These are phyloP conservation scores for Porites lutea DNA, from an alignment of 64 coral and sea anemone genomes.

Conservation along the genomic window DNA sequence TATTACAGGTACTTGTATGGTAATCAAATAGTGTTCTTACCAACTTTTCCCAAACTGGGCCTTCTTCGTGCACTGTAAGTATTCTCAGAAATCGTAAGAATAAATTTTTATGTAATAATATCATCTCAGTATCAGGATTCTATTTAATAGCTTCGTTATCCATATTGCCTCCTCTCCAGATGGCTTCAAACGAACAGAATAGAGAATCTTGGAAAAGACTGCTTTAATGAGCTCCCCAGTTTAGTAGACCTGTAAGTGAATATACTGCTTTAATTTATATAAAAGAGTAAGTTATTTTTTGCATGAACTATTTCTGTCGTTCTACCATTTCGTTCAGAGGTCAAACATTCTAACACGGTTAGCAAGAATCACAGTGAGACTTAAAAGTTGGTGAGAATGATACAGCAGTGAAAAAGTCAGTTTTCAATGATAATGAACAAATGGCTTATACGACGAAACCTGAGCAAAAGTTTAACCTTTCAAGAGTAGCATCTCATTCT, in stretches of 20 bases:
- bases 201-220: slow-evolving; percentile 85
- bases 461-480: no score
- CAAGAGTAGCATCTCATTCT: no score
- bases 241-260: slow-evolving; percentile 77
- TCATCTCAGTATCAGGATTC: no score
- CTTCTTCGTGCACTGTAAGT: slow-evolving; percentile 43
- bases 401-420: no score
- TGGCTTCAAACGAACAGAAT: slow-evolving; percentile 64
- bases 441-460: no score
- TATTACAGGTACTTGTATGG: slow-evolving; percentile 28
- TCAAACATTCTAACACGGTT: neutral
- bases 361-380: no score
- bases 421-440: no score
- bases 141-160: no score
- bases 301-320: neutral
- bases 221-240: slow-evolving; percentile 63
- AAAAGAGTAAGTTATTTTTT: neutral
- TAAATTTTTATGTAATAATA: neutral
- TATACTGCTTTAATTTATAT: neutral
- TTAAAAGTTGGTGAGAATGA: no score
- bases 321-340: neutral
- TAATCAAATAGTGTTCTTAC: slow-evolving; percentile 51
- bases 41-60: slow-evolving; percentile 51
- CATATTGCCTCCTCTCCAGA: slow-evolving; percentile 6
- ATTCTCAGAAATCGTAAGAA: neutral